A percentile compares a stretch with the other conserved stretches of the same genome.
Conservation (phyloP, 2,888 invertebrate species). For the Caenorhabditis panamensis region DNA sequence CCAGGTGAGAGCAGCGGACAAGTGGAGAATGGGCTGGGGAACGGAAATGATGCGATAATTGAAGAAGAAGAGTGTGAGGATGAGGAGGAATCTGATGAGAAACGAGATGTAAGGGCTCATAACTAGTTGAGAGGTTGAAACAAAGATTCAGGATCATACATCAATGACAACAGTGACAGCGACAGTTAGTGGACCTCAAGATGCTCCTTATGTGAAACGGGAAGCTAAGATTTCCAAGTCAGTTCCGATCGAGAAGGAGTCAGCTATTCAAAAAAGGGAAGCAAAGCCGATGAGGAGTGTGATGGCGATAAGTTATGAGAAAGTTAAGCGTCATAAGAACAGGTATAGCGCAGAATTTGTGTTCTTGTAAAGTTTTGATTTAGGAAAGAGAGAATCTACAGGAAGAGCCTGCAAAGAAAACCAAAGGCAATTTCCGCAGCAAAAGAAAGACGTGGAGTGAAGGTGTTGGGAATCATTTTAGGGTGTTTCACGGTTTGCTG, state of each 20-base stretch:
- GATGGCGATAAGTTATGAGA: conserved; percentile 77
- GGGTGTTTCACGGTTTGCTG: conserved; percentile 81
- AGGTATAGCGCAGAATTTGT: conserved; percentile 56
- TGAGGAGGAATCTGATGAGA: conserved; percentile 64
- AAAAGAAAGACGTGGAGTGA: conserved; percentile 80
- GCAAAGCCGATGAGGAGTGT: conserved; percentile 68
- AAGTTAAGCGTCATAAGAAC: conserved; percentile 79
- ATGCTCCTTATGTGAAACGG: conserved; percentile 65
- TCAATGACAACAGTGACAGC: conserved; percentile 66
- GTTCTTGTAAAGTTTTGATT: neutral
- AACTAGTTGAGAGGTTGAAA: neutral
- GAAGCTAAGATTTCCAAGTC: conserved; percentile 69
- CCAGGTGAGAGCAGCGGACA: conserved; percentile 71
- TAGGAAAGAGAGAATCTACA: conserved; percentile 78
- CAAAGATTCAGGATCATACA: conserved; percentile 59
- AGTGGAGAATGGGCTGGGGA: conserved; percentile 72
- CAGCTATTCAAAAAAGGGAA: conserved; percentile 69
- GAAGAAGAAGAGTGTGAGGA: conserved; percentile 73
- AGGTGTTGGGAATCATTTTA: conserved; percentile 81
- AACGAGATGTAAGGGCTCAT: conserved; percentile 38
- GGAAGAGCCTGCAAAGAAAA: conserved; percentile 80
- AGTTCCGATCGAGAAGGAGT: conserved; percentile 66
- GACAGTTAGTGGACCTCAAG: conserved; percentile 60
- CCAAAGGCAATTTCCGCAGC: conserved; percentile 81
- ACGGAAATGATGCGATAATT: conserved; percentile 68